These are phyloP conservation scores for Clusia tigrina DNA, from an alignment of 2,888 invertebrate genomes.

Conservation along the genomic window DNA sequence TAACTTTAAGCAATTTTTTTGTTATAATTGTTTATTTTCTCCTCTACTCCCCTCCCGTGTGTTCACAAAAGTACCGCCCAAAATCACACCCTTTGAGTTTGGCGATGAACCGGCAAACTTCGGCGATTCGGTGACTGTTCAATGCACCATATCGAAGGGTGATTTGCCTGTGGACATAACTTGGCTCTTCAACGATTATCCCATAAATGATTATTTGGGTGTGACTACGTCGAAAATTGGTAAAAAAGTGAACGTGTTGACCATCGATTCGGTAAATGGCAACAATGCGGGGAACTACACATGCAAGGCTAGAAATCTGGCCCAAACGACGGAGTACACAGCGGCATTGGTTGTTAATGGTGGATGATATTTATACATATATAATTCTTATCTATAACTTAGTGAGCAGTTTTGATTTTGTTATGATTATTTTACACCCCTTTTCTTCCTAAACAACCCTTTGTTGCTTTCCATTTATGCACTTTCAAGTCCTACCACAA, in stretches of 20 bases:
- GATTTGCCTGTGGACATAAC: constrained; percentile 73
- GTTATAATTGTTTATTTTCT: constrained; percentile 2
- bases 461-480: not conserved
- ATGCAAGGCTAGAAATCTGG: constrained; percentile 68
- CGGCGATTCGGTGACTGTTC: constrained; percentile 71
- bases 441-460: not conserved
- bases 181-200: constrained; percentile 74
- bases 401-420: constrained; percentile 14
- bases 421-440: constrained; percentile 21
- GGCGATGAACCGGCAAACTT: constrained; percentile 70
- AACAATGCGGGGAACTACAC: constrained; percentile 70
- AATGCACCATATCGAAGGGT: constrained; percentile 73
- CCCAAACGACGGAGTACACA: constrained; percentile 67
- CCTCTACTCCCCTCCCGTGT: not conserved
- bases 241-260: constrained; percentile 67
- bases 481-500: constrained; percentile 59
- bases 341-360: constrained; percentile 68
- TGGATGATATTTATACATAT: constrained; percentile 37
- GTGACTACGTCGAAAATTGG: constrained; percentile 65
- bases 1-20: constrained; percentile 18
- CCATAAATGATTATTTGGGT: constrained; percentile 68
- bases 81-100: constrained; percentile 67
- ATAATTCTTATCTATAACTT: not conserved
- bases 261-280: constrained; percentile 69
- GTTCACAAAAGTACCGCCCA: constrained; percentile 59